Base-by-base conservation (phyloP, 2,797 vertebrate genomes). In the Pteropus rufus region DNA sequence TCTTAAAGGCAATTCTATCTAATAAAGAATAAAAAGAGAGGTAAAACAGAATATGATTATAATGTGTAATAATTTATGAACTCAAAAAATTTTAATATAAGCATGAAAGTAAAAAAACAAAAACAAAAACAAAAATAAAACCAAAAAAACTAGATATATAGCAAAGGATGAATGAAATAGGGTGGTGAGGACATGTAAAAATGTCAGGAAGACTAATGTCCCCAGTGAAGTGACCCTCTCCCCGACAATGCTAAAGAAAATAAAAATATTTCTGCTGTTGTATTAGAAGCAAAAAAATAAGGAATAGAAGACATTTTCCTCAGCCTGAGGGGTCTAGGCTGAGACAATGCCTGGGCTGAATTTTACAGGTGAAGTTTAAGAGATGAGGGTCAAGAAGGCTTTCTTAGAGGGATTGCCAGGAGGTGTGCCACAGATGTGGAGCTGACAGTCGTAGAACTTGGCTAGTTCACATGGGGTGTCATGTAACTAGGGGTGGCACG, bases 271-370 rank as follows among this genome's bases (percentile, higher is more conserved):
- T 58, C 26, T 64, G n/a, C 19, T 85, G 15, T 14, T 60, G 0
- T 58, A 84, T 24, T 65, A 80, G 81, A 81, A 80, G 26, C 24
- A 39, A 81, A 73, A 76, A 70, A 36, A 52, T 91, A 82, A 91
- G 24, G 24, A 77, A 89, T 4, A 73, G 44, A 90, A 21, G 29
- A 46, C 18, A 52, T 2, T 69, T 83, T 39, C n/a, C 56, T 79
- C 41, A 58, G 36, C 21, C 24, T 83, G 21, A 64, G 26, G 11
- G 4, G 1, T 41, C 64, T 75, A 10, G 9, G 12, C 73, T 82
- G 4, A 90, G 34, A 80, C 3, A 56, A 11, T 36, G 6, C 49
- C 26, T 85, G 16, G n/a, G n/a, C 52, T 92, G 9, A 83, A 73
- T 60, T 70, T 75, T 65, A 52, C 0, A 58, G 34, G 21, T 56